A percentile compares a stretch with the other conserved stretches of the same genome.
phyloP scores from a whole-genome alignment of 2,797 vertebrate genomes.

The Falco berigora region DNA sequence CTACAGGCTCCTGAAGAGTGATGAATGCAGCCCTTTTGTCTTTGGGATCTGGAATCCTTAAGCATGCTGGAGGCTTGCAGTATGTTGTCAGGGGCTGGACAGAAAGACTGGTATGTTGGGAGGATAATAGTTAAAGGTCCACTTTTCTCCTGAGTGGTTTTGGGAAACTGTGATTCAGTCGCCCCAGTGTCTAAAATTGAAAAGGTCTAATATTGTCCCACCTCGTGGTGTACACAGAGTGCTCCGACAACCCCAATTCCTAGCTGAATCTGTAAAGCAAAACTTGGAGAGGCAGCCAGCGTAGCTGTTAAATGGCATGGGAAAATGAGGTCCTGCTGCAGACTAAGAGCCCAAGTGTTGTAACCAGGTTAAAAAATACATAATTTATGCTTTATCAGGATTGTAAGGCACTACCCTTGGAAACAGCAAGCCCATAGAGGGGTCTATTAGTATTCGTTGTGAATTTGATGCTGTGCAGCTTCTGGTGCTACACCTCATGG shows the following conservation, averaged over 20 bases:
- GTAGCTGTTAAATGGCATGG: not conserved
- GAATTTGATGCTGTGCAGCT: not conserved
- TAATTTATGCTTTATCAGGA: not conserved
- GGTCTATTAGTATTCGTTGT: not conserved
- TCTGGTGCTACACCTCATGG: not conserved
- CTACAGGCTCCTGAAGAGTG: not conserved
- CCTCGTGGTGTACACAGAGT: not conserved
- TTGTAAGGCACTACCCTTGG: not conserved
- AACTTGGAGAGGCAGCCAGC: not conserved
- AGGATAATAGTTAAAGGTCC: rapidly evolving
- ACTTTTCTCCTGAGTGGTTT: not conserved
- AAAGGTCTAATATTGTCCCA: not conserved
- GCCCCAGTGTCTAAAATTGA: not conserved
- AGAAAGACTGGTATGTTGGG: not conserved
- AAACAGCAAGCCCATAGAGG: not conserved
- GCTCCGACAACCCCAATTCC: not conserved
- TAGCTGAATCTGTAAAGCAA: not conserved
- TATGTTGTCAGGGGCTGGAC: not conserved
- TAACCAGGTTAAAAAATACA: not conserved
- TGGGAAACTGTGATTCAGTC: not conserved
- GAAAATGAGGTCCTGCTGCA: not conserved
- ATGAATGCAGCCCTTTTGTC: not conserved
- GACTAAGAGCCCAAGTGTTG: not conserved
- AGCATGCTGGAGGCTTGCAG: not conserved
- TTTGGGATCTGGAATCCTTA: not conserved